Conservation (phyloP, 2,113 vertebrate species). For the Vidua macroura region DNA sequence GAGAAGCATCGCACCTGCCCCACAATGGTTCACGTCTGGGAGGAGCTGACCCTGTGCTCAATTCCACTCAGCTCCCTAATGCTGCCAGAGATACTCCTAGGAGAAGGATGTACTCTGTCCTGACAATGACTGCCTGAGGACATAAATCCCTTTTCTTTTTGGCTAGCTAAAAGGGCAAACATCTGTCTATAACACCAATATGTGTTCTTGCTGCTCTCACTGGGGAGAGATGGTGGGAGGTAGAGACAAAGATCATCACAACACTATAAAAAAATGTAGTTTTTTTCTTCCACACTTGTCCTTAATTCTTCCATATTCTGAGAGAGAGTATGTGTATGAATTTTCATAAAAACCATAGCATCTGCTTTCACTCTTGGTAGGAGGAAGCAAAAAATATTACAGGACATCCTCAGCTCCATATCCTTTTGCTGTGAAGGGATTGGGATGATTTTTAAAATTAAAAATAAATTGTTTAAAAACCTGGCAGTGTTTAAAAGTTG, state of each 20-base stretch:
- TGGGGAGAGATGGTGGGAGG: background rate
- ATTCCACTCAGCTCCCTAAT: fast-evolving
- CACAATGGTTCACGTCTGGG: fast-evolving
- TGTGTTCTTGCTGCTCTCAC: background rate
- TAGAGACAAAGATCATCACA: background rate
- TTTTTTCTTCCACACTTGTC: background rate
- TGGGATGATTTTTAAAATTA: background rate
- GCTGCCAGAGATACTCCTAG: background rate
- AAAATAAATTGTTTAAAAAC: background rate
- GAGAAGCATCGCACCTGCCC: background rate
- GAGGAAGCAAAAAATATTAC: background rate
- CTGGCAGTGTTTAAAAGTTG: background rate
- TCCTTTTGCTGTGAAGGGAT: background rate
- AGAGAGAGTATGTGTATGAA: background rate
- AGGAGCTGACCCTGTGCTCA: background rate
- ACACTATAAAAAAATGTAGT: background rate
- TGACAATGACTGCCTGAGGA: background rate
- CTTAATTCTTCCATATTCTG: background rate
- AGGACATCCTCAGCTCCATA: background rate
- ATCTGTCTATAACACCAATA: background rate
- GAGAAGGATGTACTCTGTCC: background rate
- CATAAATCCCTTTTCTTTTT: background rate
- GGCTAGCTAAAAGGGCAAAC: background rate
- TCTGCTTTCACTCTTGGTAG: background rate
- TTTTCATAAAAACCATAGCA: background rate